Evolutionary conservation across 1,140 invertebrate genomes (phyloP), one percentile per base, ranked within the genome.

Genomic region (Caenorhabditis elegans): DNA sequence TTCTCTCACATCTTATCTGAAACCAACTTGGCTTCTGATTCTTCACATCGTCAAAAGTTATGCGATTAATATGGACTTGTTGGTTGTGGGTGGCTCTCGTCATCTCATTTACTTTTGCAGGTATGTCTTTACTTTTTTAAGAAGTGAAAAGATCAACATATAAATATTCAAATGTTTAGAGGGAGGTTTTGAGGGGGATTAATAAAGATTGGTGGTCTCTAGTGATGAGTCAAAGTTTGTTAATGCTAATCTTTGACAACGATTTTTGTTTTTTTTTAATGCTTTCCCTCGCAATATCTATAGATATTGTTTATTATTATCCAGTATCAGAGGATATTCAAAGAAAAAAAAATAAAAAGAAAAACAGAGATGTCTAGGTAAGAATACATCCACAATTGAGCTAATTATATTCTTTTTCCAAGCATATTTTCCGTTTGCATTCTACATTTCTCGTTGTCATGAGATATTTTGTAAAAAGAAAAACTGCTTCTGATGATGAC

Each of bases 81-180:
- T n/a, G 11, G 28, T n/a, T 65, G 55, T 65, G 55, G 55, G 31
- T 17, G 55, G 31, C 55, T 34, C 28, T 65, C 55, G 55, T 65
- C 55, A 36, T 65, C 15, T 36, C 55, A 5, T 31, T 65, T 11
- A n/a, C 55, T 17, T 19, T 34, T 17, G 31, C 55, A 65, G 55
- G 55, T 65, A n/a, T 34, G 28, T 28, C n/a, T n/a, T n/a, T 43
- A 43, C 39, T 15, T 65, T n/a, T 36, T 55, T 55, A 26, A 28
- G 51, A 55, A 5, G 3, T 65, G 31, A 19, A 3, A 26, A 26
- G 17, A 55, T 11, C 15, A 65, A 65, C 19, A 65, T 34, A 65
- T 65, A 28, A 65, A 65, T 65, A 65, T 65, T 65, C 55, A 65
- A 34, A n/a, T n/a, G n/a, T n/a, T n/a, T n/a, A 17, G 31, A 34